These are phyloP conservation scores for Norana najaformis DNA, from an alignment of 2,888 invertebrate genomes.

Conservation along the genomic window DNA sequence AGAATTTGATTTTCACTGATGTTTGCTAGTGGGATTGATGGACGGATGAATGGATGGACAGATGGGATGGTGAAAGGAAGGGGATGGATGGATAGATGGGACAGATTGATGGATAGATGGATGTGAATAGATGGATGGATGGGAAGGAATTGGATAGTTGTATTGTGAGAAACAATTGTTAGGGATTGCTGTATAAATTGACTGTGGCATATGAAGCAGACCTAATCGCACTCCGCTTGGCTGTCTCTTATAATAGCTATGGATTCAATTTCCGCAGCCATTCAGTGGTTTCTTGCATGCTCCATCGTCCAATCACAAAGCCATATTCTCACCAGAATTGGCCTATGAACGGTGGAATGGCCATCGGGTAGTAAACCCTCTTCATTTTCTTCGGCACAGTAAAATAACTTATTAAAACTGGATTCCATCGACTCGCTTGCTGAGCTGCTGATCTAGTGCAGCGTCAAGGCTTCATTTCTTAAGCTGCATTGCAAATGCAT, in stretches of 20 bases:
- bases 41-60: background rate
- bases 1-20: too few species aligned
- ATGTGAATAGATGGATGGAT: background rate
- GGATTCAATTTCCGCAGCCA: background rate
- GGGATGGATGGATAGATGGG: background rate
- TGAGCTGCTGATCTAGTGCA: background rate
- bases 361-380: conserved; percentile 3
- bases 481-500: background rate
- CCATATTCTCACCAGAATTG: conserved; percentile 5
- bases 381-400: background rate
- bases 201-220: conserved; percentile 7
- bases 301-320: conserved; percentile 13
- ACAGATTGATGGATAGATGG: background rate
- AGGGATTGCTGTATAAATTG: background rate
- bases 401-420: background rate
- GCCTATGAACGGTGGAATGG: background rate
- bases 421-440: too few species aligned
- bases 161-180: background rate
- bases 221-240: background rate
- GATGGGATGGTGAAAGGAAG: too few species aligned
- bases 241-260: conserved; percentile 13
- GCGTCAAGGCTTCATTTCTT: background rate
- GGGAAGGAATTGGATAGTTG: background rate
- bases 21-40: too few species aligned
- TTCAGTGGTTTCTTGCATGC: background rate